Conservation (phyloP, 2,797 vertebrate species). For the Glyptemys insculpta region DNA sequence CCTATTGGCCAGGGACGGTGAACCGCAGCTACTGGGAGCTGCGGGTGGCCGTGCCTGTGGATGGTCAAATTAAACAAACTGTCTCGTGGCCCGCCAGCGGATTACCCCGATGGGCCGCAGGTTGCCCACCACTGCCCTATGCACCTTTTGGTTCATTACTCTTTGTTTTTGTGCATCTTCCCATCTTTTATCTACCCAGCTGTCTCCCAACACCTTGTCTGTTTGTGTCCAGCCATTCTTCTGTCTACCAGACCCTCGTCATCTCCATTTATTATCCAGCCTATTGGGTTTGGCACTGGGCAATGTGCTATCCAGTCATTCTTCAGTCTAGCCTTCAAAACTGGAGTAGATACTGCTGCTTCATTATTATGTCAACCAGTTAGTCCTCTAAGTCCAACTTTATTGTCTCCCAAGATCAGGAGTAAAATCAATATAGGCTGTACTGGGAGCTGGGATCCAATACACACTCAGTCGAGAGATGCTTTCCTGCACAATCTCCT, state of each 20-base stretch:
- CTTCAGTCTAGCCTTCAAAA: not conserved
- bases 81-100: too few relatives aligned
- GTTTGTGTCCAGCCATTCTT: not conserved
- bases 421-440: not conserved
- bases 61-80: too few relatives aligned
- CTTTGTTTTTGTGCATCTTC: accelerated
- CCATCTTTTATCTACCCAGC: not conserved
- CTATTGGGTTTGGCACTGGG: accelerated
- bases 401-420: not conserved
- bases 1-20: too few relatives aligned
- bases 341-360: not conserved
- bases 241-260: not conserved
- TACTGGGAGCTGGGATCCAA: not conserved
- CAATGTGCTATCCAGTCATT: not conserved
- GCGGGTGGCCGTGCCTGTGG: too few relatives aligned
- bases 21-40: too few relatives aligned
- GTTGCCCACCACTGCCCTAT: too few relatives aligned
- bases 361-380: not conserved
- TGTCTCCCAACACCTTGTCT: not conserved
- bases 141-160: not conserved
- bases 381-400: not conserved
- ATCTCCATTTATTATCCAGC: not conserved
- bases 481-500: not conserved
- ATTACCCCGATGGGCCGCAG: too few relatives aligned
- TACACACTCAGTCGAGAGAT: not conserved